Base-by-base conservation (phyloP, 2,888 invertebrate genomes). In the Oxycera nigricornis region DNA sequence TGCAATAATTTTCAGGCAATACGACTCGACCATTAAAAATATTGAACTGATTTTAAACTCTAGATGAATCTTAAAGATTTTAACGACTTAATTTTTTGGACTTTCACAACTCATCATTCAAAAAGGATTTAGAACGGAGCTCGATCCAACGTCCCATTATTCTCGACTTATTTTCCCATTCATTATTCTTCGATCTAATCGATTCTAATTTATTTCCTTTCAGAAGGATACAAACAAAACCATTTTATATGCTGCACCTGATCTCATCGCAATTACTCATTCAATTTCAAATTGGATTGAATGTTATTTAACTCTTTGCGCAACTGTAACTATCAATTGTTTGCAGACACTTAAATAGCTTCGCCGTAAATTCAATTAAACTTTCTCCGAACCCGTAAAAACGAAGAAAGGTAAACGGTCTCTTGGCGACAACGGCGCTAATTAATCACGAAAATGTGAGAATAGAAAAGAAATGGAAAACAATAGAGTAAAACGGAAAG, bases 321-420 rank as follows among this genome's bases (percentile, higher is more conserved):
- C 46, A 46, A 46, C 46, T 46, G 17, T 17, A 11, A 46, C 3
- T 2, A 3, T 17, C 14, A 2, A 17, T 3, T 3, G 4, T 46
- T 14, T 46, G 46, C 14, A 17, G 46, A n/a, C n/a, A n/a, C n/a
- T n/a, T n/a, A n/a, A n/a, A n/a, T n/a, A n/a, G 46, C 11, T 46
- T 46, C 46, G 17, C 46, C n/a, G n/a, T 46, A 11, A 55, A 55
- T 55, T 55, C 55, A 55, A 55, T 55, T 55, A 55, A 55, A 55
- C 20, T 22, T 17, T 20, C 20, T 24, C 20, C 20, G 55, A 55
- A 24, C 22, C 55, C n/a, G n/a, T n/a, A n/a, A 24, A 55, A 55
- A 55, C 24, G 24, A 24, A 24, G 17, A 55, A 55, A 55, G 55
- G 55, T 55, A 24, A 55, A 55, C 24, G 20, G 20, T 22, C 7